phyloP scores from a whole-genome alignment of 2,113 vertebrate genomes.

The Oryzias woworae region DNA sequence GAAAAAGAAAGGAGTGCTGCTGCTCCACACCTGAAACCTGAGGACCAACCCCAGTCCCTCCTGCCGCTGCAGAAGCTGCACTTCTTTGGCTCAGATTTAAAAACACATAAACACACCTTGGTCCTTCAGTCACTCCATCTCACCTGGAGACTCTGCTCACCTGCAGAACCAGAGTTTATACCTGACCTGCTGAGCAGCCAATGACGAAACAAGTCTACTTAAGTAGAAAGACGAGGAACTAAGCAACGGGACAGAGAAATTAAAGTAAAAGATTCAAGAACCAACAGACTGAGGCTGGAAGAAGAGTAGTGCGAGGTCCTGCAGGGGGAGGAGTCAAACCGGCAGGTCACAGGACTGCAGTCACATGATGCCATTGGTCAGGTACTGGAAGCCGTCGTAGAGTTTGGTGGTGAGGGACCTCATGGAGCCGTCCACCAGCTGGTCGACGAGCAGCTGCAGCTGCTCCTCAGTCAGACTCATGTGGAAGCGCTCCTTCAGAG shows the following conservation, averaged over 20 bases:
- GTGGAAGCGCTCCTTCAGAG: conserved; percentile 95
- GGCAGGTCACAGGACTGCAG: background rate
- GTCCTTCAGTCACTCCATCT: conserved; percentile 10
- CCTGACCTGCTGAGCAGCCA: conserved; percentile 37
- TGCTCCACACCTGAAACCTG: too few relatives aligned
- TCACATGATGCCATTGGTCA: conserved; percentile 99
- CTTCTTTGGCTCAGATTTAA: background rate
- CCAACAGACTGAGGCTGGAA: conserved; percentile 2
- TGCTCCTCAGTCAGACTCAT: conserved; percentile 97
- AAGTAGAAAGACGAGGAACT: conserved; percentile 1
- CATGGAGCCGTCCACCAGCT: conserved; percentile 94
- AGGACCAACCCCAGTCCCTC: background rate
- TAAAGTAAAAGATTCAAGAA: background rate
- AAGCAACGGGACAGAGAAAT: background rate
- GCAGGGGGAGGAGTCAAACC: background rate
- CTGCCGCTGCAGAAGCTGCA: background rate
- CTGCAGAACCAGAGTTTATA: conserved; percentile 25
- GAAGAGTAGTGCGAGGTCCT: conserved; percentile 1
- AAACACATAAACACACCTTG: conserved; percentile 8
- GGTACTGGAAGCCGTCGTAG: conserved; percentile 96
- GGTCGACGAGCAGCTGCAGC: conserved; percentile 89
- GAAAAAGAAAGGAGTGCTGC: too few relatives aligned
- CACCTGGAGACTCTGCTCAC: background rate
- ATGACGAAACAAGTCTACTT: conserved; percentile 11
- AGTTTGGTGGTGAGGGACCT: conserved; percentile 94